Percentiles rank a stretch among this genome's conserved stretches.
phyloP scores from a whole-genome alignment of 53 echinoderm and acorn worm species.

The Crossaster papposus region DNA sequence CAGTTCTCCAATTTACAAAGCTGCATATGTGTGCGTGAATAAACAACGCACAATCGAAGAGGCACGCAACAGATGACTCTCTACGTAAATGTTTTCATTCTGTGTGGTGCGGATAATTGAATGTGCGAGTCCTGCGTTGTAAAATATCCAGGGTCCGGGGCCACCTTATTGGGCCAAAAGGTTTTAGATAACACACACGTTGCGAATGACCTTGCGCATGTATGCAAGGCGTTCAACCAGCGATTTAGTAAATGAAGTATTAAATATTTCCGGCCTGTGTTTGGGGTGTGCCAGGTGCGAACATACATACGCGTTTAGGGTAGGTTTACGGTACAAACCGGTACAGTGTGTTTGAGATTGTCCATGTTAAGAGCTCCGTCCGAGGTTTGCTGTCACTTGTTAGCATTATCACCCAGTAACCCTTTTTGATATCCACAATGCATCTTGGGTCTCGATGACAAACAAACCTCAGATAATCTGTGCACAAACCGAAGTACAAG shows the following conservation, averaged over 20 bases:
- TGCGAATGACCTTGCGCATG: neutral
- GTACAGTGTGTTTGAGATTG: no score
- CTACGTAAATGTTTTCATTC: neutral
- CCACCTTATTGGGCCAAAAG: conserved; percentile 4
- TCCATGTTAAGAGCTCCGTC: no score
- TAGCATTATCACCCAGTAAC: no score
- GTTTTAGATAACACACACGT: neutral
- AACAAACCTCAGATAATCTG: no score
- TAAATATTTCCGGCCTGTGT: conserved; percentile 25
- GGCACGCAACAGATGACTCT: neutral
- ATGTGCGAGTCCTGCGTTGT: neutral
- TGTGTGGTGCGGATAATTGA: neutral
- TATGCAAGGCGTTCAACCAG: neutral
- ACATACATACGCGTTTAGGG: no score
- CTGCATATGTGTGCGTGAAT: no score
- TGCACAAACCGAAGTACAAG: no score
- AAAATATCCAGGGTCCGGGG: neutral
- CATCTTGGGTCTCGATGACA: no score
- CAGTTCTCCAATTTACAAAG: no score
- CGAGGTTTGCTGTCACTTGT: no score
- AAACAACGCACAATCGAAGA: neutral
- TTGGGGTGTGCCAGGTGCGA: neutral
- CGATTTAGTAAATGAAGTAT: conserved; percentile 17
- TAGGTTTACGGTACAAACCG: no score
- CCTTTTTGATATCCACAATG: no score